Evolutionary conservation across 1,140 invertebrate species (phyloP).

Genomic region (Stegodyphus dumicola): DNA sequence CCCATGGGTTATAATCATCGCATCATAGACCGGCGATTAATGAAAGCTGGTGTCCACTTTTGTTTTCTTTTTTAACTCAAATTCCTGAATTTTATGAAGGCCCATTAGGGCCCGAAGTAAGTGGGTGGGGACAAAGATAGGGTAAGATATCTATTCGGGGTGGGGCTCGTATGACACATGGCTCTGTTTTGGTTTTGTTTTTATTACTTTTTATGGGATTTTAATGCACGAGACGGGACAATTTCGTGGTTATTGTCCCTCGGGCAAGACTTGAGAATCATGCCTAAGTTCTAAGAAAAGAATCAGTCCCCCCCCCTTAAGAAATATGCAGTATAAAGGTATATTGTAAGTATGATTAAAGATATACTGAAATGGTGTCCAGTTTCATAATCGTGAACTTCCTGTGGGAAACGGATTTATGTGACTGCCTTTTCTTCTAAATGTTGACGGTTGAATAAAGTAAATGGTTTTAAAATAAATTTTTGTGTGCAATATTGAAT

Average conservation of each 20-base stretch:
- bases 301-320: not conserved
- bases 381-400: no score
- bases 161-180: slow-evolving; percentile 15
- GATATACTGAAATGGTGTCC: no score
- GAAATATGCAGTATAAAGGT: no score
- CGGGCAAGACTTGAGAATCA: not conserved
- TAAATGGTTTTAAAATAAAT: not conserved
- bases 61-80: slow-evolving; percentile 1
- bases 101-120: slow-evolving; percentile 1
- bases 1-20: slow-evolving; percentile 40
- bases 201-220: slow-evolving; percentile 25
- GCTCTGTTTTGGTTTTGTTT: not conserved
- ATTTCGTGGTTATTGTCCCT: not conserved
- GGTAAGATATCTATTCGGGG: slow-evolving; percentile 5
- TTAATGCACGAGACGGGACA: slow-evolving; percentile 33
- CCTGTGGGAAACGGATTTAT: no score
- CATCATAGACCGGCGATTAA: slow-evolving; percentile 36
- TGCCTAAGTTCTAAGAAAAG: not conserved
- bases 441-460: no score
- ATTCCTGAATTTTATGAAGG: slow-evolving; percentile 26
- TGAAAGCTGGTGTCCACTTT: slow-evolving; percentile 22
- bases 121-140: slow-evolving; percentile 7
- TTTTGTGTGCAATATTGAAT: not conserved
- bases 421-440: no score
- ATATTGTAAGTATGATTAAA: no score